Evolutionary conservation across 2,888 invertebrate genomes (phyloP).

Genomic region (Cerastis leucographa): DNA sequence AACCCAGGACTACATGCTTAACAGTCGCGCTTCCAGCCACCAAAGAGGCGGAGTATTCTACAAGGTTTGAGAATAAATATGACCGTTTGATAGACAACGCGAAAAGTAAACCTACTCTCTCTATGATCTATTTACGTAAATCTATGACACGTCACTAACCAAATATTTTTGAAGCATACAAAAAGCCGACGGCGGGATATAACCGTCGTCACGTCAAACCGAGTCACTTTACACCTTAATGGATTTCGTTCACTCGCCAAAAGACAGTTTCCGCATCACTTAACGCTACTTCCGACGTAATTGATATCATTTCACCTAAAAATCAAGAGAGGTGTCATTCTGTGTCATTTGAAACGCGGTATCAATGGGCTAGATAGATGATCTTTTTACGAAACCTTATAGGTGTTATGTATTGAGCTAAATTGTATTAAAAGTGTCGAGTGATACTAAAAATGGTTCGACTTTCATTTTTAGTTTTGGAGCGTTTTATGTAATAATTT

Average conservation of each 20-base stretch:
- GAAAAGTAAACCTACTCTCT: slow-evolving; percentile 24
- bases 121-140: slow-evolving; percentile 30
- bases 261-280: slow-evolving; percentile 88
- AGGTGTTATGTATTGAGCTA: slow-evolving; percentile 63
- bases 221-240: slow-evolving; percentile 86
- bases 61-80: neutral
- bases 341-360: slow-evolving; percentile 76
- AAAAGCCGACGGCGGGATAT: slow-evolving; percentile 65
- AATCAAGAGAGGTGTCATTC: slow-evolving; percentile 82
- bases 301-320: slow-evolving; percentile 87
- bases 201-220: slow-evolving; percentile 80
- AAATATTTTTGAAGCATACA: slow-evolving; percentile 63
- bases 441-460: slow-evolving; percentile 23
- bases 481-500: slow-evolving; percentile 1
- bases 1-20: neutral
- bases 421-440: slow-evolving; percentile 56
- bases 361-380: slow-evolving; percentile 72
- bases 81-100: slow-evolving; percentile 6
- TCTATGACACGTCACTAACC: slow-evolving; percentile 31
- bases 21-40: neutral
- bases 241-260: slow-evolving; percentile 83
- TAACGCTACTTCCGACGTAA: slow-evolving; percentile 87
- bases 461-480: slow-evolving; percentile 8
- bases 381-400: slow-evolving; percentile 77
- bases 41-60: neutral